phyloP scores from a whole-genome alignment of 2,797 vertebrate genomes.

The Steatocranus sp. region DNA sequence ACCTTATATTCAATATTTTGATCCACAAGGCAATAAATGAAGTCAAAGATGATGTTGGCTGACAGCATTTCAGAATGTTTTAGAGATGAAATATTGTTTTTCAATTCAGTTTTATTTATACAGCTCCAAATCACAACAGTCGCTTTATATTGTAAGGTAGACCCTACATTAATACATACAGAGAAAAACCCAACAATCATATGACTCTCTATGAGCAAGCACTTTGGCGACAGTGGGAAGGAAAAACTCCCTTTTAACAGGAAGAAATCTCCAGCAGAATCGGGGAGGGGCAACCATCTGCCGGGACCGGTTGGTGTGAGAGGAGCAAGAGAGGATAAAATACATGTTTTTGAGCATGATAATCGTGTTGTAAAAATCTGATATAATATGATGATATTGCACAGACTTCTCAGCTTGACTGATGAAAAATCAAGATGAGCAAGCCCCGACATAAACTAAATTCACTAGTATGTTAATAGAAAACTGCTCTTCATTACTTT shows the following conservation, averaged over 20 bases:
- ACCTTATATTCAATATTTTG: not conserved
- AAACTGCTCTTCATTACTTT: not conserved
- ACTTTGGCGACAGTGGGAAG: not conserved
- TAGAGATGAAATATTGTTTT: not conserved
- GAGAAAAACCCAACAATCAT: not conserved
- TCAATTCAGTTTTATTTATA: not conserved
- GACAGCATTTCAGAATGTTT: not conserved
- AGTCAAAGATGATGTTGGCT: not conserved
- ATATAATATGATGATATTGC: not conserved
- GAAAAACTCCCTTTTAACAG: not conserved
- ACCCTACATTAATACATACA: not conserved
- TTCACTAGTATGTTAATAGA: not conserved
- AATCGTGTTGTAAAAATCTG: not conserved
- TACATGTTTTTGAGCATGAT: not conserved
- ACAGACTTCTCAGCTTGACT: not conserved
- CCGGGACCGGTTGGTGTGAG: rapidly evolving
- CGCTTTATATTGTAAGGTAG: not conserved
- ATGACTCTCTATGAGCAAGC: not conserved
- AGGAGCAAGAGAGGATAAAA: not conserved
- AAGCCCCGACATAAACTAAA: not conserved
- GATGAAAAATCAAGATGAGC: not conserved
- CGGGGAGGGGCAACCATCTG: not conserved
- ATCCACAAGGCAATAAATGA: not conserved
- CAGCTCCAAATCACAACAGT: not conserved
- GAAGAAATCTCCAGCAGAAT: not conserved